phyloP scores from a whole-genome alignment of 2,113 vertebrate genomes.

The Peromyscus maniculatus region DNA sequence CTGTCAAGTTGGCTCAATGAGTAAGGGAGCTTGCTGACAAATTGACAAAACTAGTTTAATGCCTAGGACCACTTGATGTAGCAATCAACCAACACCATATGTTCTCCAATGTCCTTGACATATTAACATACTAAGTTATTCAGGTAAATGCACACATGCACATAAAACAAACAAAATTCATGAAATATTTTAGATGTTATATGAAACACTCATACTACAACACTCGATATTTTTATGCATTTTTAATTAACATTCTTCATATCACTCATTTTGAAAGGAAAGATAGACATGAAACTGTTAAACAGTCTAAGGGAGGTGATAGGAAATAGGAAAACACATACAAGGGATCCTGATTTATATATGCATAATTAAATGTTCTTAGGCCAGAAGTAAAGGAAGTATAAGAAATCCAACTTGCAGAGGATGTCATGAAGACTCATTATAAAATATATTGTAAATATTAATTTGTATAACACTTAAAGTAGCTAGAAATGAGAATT shows the following conservation, averaged over 20 bases:
- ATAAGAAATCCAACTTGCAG: not conserved
- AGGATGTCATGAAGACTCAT: not conserved
- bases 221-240: not conserved
- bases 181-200: no score
- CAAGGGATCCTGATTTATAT: not conserved
- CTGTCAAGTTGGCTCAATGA: not conserved
- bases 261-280: not conserved
- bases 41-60: no score
- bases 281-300: not conserved
- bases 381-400: not conserved
- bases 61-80: no score
- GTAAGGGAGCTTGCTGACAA: no score
- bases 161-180: no score
- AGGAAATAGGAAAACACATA: not conserved
- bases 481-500: not conserved
- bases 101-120: not conserved
- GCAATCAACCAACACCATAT: not conserved
- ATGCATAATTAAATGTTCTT: not conserved
- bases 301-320: not conserved
- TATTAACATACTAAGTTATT: not conserved
- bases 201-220: no score
- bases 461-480: not conserved
- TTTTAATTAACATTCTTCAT: not conserved
- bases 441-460: not conserved
- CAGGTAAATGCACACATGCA: no score